Evolutionary conservation across 2,113 vertebrate genomes (phyloP), one percentile per base, ranked within the genome.

Genomic region (Garra rufa): DNA sequence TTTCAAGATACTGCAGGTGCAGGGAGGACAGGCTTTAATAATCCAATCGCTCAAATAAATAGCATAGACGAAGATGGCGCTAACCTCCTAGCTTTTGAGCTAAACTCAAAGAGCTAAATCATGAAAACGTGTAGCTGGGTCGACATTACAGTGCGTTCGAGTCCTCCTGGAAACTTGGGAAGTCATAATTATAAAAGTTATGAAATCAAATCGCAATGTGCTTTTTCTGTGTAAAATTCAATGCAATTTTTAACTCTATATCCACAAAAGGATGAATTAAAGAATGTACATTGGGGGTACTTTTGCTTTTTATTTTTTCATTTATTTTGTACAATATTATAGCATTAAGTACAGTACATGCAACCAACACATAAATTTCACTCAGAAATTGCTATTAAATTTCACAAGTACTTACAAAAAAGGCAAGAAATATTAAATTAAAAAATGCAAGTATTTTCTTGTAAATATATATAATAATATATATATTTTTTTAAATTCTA

Each of bases 1-100:
- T 67, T 67, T 80, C 61, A 80, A 19, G 43, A 46, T 14, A 19
- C 46, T 63, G n/a, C 59, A 30, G 77, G 59, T 46, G 41, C n/a
- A 30, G 9, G 28, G 26, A 21, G 43, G 43, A 67, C 76, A 24
- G 21, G 21, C 38, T 61, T 59, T 78, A 59, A 17, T 30, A 48
- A 48, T 13, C 26, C 9, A 67, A 30, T 46, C 41, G 30, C 10
- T 41, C 38, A 79, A 26, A 44, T 44, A 79, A 61, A 78, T 26
- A 34, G 77, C 14, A 6, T 30, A 4, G 73, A 75, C 4, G 24
- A 46, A 21, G 71, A 50, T 28, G 19, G n/a, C 2, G n/a, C 43
- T 48, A 28, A 28, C 11, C 41, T 48, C 24, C 8, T 10, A 28
- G 15, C 43, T 80, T 17, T 34, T 59, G 21, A 6, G 17, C 38